Evolutionary conservation across 2,888 invertebrate genomes (phyloP).

Genomic region (Drosophila anomalata): DNA sequence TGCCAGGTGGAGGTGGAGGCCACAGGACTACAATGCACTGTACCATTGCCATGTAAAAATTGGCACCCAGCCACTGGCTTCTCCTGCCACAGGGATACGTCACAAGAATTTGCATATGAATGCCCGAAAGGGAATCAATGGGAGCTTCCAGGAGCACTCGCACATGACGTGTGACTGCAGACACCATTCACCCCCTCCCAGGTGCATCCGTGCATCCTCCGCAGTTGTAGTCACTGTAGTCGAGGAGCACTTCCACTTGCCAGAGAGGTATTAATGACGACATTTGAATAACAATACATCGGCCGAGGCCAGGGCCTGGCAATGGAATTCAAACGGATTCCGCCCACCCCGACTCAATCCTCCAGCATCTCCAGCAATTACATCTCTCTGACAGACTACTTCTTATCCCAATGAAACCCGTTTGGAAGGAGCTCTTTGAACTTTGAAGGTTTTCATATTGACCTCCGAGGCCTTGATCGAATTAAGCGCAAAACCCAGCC

Average conservation of each 20-base stretch:
- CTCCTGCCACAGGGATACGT: conserved; percentile 15
- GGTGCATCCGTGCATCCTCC: conserved; percentile 10
- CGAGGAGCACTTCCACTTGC: conserved; percentile 65
- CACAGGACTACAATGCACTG: conserved; percentile 10
- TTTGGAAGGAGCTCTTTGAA: neutral
- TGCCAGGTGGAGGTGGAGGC: conserved; percentile 11
- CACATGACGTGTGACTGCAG: conserved; percentile 16
- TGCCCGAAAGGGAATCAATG: conserved; percentile 51
- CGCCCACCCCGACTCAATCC: neutral
- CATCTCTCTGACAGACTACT: neutral
- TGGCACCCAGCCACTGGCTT: conserved; percentile 24
- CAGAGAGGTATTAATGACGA: conserved; percentile 75
- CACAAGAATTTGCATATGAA: conserved; percentile 71
- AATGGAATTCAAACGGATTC: conserved; percentile 14
- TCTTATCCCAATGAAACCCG: neutral
- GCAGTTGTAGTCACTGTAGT: conserved; percentile 7
- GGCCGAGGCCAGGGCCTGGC: conserved; percentile 16
- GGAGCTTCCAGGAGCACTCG: conserved; percentile 20
- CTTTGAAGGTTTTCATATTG: neutral
- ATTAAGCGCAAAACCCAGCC: neutral
- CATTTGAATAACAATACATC: conserved; percentile 75
- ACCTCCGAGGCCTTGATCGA: neutral
- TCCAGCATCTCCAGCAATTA: neutral
- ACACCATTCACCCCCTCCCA: conserved; percentile 15
- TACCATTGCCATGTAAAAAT: conserved; percentile 10